Conservation (phyloP, 2,797 vertebrate genomes). For the Enteromius thamalakanensis region DNA sequence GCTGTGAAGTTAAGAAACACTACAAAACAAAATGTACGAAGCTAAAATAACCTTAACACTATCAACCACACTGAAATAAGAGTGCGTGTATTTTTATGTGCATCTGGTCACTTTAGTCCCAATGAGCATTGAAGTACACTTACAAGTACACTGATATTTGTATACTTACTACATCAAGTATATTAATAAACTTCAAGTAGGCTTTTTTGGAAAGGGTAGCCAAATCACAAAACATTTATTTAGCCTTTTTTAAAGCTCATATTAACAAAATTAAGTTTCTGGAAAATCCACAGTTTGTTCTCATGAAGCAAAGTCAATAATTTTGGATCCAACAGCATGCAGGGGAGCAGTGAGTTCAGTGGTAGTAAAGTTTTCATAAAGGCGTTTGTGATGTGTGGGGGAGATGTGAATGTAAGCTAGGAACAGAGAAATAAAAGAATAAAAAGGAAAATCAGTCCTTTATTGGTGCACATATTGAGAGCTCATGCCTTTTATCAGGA, state of each 20-base stretch:
- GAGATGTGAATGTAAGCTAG: neutral
- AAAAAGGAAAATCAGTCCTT: neutral
- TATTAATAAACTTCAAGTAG: too few relatives aligned
- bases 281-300: neutral
- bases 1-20: neutral
- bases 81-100: too few relatives aligned
- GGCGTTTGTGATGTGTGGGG: neutral
- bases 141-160: too few relatives aligned
- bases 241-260: neutral
- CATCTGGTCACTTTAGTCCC: too few relatives aligned
- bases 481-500: neutral
- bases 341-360: too few relatives aligned
- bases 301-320: neutral
- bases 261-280: neutral
- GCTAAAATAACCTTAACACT: too few relatives aligned
- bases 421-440: neutral
- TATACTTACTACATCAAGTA: too few relatives aligned
- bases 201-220: too few relatives aligned
- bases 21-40: too few relatives aligned
- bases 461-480: neutral
- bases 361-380: neutral
- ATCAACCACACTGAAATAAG: too few relatives aligned
- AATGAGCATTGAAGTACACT: too few relatives aligned
- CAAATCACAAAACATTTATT: neutral
- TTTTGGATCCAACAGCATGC: neutral